phyloP scores from a whole-genome alignment of 2,113 vertebrate species.

The Odontophorus gujanensis region DNA sequence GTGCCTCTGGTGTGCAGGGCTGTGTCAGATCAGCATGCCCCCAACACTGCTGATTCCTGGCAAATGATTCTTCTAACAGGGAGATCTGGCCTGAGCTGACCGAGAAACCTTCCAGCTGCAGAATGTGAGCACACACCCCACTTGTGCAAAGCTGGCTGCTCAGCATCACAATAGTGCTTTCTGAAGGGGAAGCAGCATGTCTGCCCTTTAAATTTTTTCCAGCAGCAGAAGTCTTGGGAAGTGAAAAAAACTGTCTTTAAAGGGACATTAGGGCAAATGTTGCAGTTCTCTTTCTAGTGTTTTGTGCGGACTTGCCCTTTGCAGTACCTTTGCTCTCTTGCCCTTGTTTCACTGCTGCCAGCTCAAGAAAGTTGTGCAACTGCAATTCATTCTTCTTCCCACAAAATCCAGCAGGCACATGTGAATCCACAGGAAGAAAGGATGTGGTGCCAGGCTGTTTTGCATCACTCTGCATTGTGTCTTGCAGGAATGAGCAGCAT shows the following conservation, averaged over 20 bases:
- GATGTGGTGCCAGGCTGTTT: neutral
- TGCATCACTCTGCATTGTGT: neutral
- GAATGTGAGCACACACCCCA: neutral
- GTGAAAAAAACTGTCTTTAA: neutral
- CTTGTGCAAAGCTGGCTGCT: neutral
- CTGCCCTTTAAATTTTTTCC: neutral
- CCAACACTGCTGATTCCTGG: neutral
- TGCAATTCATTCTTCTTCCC: neutral
- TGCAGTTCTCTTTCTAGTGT: neutral
- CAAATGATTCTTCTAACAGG: neutral
- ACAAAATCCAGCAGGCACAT: neutral
- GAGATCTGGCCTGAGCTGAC: neutral
- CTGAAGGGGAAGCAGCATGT: neutral
- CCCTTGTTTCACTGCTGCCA: neutral
- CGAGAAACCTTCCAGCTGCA: neutral
- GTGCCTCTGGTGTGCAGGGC: neutral
- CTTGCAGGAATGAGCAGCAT: neutral
- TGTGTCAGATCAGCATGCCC: rapidly evolving
- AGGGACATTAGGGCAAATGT: neutral
- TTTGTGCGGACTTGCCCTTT: neutral
- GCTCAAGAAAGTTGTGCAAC: neutral
- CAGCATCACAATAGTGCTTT: neutral
- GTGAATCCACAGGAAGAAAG: neutral
- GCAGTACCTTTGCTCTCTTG: neutral
- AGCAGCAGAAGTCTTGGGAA: neutral